Percentiles rank a stretch among this genome's conserved stretches.
Evolutionary conservation across 1,140 invertebrate genomes (phyloP).

Genomic region (Rhopalosiphum maidis): DNA sequence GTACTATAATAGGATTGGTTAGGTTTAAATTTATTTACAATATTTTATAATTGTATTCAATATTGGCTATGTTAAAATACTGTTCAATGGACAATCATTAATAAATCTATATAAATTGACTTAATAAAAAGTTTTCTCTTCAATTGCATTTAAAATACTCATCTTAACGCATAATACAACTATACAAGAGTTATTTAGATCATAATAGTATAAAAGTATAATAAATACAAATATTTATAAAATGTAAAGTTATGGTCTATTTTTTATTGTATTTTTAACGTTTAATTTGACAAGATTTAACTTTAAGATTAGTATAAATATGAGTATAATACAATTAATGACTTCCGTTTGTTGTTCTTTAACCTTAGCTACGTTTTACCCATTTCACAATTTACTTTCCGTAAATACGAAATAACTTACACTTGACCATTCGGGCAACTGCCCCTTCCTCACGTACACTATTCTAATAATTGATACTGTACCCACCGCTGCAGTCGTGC

Average conservation of each 20-base stretch:
- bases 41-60: not conserved
- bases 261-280: not conserved
- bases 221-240: not conserved
- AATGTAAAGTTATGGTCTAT: not conserved
- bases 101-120: not conserved
- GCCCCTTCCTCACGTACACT: accelerated
- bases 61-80: not conserved
- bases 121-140: not conserved
- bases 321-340: not conserved
- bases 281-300: not conserved
- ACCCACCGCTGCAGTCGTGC: not conserved
- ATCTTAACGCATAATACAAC: not conserved
- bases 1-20: not conserved
- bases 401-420: not conserved
- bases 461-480: not conserved
- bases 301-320: not conserved
- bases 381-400: not conserved
- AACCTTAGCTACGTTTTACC: not conserved
- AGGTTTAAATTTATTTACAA: not conserved
- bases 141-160: not conserved
- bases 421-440: not conserved
- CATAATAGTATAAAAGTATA: not conserved
- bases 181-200: not conserved
- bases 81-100: not conserved
- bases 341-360: not conserved